These are phyloP conservation scores for Cyprinodon variegatus DNA, from an alignment of 2,113 vertebrate genomes.

Conservation along the genomic window DNA sequence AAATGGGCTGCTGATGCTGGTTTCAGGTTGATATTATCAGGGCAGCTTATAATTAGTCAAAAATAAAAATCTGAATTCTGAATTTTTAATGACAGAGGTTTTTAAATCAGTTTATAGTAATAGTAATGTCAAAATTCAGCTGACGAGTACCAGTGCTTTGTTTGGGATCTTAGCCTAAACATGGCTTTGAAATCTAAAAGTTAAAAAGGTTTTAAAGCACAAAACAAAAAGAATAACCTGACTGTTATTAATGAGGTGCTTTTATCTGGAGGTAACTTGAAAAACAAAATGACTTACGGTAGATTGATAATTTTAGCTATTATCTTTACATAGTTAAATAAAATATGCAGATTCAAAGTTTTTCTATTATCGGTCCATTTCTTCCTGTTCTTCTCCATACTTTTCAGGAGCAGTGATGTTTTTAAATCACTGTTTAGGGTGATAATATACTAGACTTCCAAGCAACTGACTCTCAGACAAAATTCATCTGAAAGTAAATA, in stretches of 20 bases:
- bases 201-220: background rate
- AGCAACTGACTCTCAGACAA: too few species aligned
- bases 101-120: too few species aligned
- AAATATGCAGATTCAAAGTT: background rate
- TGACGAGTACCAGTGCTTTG: too few species aligned
- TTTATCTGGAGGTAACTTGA: background rate
- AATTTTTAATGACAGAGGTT: too few species aligned
- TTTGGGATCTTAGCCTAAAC: too few species aligned
- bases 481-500: too few species aligned
- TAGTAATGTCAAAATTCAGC: too few species aligned
- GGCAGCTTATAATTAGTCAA: too few species aligned
- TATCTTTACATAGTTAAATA: too few species aligned
- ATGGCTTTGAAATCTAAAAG: background rate
- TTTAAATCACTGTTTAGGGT: background rate
- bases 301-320: background rate
- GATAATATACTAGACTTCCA: background rate
- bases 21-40: too few species aligned
- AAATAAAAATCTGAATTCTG: too few species aligned
- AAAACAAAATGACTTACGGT: background rate
- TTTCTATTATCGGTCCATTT: background rate
- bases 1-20: too few species aligned
- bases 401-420: background rate
- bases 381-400: background rate
- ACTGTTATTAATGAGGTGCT: background rate
- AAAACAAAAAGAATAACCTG: background rate